Conservation (phyloP, 1,140 invertebrate species). For the Rhizoglyphus robini region DNA sequence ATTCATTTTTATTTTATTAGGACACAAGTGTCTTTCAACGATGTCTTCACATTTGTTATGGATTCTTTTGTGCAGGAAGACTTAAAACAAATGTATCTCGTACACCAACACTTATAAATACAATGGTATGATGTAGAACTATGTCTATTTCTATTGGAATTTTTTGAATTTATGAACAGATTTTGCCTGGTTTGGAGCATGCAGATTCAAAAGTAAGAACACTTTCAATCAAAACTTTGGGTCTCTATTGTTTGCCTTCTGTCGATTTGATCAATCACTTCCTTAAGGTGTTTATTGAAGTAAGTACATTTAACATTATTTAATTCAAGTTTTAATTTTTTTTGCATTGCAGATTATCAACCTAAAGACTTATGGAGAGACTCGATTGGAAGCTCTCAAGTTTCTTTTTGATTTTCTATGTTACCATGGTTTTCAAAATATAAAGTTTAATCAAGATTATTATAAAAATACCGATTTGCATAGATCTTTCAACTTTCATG, state of each 20-base stretch:
- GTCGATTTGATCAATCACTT: not conserved
- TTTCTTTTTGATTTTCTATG: constrained; percentile 1
- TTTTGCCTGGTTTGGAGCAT: not conserved
- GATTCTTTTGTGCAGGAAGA: not conserved
- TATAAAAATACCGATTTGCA: not conserved
- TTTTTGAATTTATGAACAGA: not conserved
- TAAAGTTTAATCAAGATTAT: not conserved
- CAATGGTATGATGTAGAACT: not conserved
- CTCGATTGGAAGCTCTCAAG: not conserved
- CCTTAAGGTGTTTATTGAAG: constrained; percentile 2
- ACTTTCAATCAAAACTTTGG: not conserved
- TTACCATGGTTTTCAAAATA: not conserved
- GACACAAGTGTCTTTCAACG: not conserved
- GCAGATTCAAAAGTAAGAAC: not conserved
- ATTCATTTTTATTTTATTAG: not conserved
- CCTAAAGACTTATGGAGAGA: not conserved
- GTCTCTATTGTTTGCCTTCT: not conserved
- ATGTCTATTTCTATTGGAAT: not conserved
- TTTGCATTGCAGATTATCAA: constrained; percentile 1
- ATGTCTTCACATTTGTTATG: not conserved
- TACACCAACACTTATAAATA: not conserved
- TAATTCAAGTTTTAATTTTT: not conserved
- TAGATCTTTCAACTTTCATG: not conserved
- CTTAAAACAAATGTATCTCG: not conserved
- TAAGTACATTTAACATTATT: not conserved